phyloP scores from a whole-genome alignment of 2,888 invertebrate genomes.

The Gerris lacustris region DNA sequence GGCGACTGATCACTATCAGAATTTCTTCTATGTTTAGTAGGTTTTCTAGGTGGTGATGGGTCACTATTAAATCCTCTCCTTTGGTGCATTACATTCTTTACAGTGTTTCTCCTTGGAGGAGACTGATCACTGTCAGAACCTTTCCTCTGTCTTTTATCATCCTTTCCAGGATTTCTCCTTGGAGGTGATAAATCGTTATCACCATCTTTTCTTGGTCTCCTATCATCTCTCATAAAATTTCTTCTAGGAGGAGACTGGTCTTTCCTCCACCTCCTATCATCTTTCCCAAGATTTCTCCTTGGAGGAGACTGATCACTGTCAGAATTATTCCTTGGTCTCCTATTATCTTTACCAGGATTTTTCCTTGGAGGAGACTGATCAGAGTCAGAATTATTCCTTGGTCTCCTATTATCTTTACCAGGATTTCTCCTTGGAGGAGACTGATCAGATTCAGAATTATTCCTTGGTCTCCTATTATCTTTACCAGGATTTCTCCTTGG shows the following conservation, averaged over 20 bases:
- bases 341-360: neutral
- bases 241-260: constrained; percentile 30
- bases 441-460: neutral
- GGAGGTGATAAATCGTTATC: constrained; percentile 32
- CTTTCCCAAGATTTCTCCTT: constrained; percentile 17
- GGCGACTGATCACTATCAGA: constrained; percentile 31
- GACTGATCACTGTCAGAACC: constrained; percentile 25
- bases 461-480: neutral
- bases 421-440: constrained; percentile 10
- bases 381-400: constrained; percentile 23
- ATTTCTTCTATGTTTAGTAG: neutral
- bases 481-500: constrained; percentile 20
- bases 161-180: constrained; percentile 16
- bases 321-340: constrained; percentile 10
- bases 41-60: constrained; percentile 29
- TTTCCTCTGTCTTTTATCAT: constrained; percentile 23
- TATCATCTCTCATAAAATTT: neutral
- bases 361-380: constrained; percentile 30
- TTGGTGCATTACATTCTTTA: neutral
- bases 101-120: constrained; percentile 25
- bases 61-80: constrained; percentile 26
- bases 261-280: constrained; percentile 25
- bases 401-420: neutral
- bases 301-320: constrained; percentile 32
- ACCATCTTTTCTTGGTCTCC: constrained; percentile 6